Evolutionary conservation across 2,797 vertebrate species (phyloP), one percentile per base, ranked within the genome.

Genomic region (Lepilemur septentrionalis): DNA sequence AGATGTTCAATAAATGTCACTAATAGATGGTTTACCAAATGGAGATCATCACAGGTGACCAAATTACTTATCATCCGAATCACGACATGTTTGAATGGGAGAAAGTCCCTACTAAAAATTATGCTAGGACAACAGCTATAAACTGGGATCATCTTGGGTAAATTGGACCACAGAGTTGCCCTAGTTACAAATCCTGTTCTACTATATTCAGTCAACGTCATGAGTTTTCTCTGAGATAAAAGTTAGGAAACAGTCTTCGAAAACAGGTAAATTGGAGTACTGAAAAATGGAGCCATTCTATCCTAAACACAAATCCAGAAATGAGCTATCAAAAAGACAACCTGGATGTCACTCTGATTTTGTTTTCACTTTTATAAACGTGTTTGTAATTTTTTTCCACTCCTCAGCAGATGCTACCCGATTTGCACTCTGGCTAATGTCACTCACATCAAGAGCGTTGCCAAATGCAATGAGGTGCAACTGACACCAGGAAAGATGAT

Each of bases 401-500:
- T 95, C 79, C 38, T 96, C 63, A 59, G 95, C 96, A 96, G 92
- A 95, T 83, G 63, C 92, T 89, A 89, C 94, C 96, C 96, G 96
- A 95, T 94, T 91, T 92, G 89, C 88, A 75, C 94, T 97, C 95
- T 83, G 83, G 92, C 93, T 93, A 97, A 12, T 97, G 98, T 98
- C 95, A 92, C 90, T 69, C 88, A 92, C 17, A 4, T 72, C 87
- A 97, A 93, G 50, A 95, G 80, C 46, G 5, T 82, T 96, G 94
- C 84, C 97, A 95, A 25, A 95, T 18, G 95, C 92, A 97, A 91
- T 82, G 95, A 98, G 93, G 89, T 97, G 43, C 2, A 61, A 97
- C 94, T 95, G 92, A 95, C 4, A 63, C 89, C 79, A 89, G 97
- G 93, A 92, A 96, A 82, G 94, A 91, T 86, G 67, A 96, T 89